Base-by-base conservation (phyloP, 2,888 invertebrate genomes). In the Thelaira solivaga region DNA sequence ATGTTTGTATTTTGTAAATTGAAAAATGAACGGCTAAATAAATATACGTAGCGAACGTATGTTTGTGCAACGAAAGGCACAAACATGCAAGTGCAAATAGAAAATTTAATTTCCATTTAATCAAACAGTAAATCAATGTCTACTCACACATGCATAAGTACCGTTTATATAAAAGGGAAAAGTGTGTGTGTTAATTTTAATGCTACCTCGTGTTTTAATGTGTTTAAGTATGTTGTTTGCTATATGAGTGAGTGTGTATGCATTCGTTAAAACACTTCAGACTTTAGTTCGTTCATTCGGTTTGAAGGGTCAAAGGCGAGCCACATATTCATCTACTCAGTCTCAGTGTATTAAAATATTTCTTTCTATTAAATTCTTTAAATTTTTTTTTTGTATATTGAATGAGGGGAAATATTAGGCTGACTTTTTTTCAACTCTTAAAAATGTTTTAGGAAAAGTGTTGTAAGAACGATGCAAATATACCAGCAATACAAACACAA, bases 101-200 rank as follows among this genome's bases (percentile, higher is more conserved):
- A 24, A 47, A 67, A 69, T 59, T 69, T 57, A 62, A 64, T 77
- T 67, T 67, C 55, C 62, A 61, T 76, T 76, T 64, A 73, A 73
- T 77, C 77, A 69, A 69, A 74, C 73, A 64, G 73, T 74, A 59
- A 64, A 69, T 74, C 77, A 78, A 65, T 74, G 77, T 69, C 77
- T 65, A 53, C 68, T 69, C 67, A 72, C 26, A 62, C 62, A 72
- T 55, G 45, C 62, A 72, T 22, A 24, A 22, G 29, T 29, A 20
- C 39, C 16, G 4, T 20, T 49, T 26, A 57, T 29, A 11, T n/a
- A 11, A 13, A 8, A 20, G 34, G n/a, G 11, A 36, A 20, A 36
- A 11, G 13, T 22, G 18, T 24, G 43, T 53, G 1, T 10, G 10
- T 45, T 41, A 22, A 43, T 26, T n/a, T 41, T 47, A 47, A 43